phyloP scores from a whole-genome alignment of 2,888 invertebrate species.

The Latrodectus hesperus region DNA sequence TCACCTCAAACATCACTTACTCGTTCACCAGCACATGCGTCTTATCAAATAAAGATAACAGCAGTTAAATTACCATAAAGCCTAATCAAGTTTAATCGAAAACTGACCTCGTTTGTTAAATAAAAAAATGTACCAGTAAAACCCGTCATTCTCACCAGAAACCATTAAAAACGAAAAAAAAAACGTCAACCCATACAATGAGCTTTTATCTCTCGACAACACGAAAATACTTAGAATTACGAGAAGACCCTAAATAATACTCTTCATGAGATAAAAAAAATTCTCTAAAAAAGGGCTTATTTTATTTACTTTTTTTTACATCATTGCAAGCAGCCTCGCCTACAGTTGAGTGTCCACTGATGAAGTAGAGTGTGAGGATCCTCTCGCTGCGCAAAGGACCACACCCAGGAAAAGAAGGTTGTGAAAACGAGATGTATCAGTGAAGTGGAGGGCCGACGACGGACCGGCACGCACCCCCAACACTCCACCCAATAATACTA shows the following conservation, averaged over 20 bases:
- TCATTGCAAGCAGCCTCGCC: constrained; percentile 11
- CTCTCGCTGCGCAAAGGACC: constrained; percentile 45
- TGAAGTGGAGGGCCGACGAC: constrained; percentile 46
- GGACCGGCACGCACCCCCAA: constrained; percentile 23
- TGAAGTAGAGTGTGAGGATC: constrained; percentile 44
- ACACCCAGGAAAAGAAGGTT: constrained; percentile 51
- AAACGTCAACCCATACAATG: background rate
- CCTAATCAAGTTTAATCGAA: too few species aligned
- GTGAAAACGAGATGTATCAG: constrained; percentile 61
- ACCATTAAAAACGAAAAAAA: background rate
- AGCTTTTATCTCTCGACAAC: background rate
- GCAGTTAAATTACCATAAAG: too few species aligned
- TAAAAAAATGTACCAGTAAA: too few species aligned
- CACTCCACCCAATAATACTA: constrained; percentile 53
- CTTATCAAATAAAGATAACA: too few species aligned
- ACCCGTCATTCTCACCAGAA: too few species aligned
- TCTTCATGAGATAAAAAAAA: background rate
- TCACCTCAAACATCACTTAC: too few species aligned
- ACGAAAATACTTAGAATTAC: constrained; percentile 5
- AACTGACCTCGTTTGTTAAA: too few species aligned
- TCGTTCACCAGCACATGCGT: too few species aligned
- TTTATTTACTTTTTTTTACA: constrained; percentile 20
- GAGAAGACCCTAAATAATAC: background rate
- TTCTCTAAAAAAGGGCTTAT: constrained; percentile 10
- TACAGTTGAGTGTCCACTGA: constrained; percentile 3